These are phyloP conservation scores for Synergus itoensis DNA, from an alignment of 2,888 invertebrate genomes.

Conservation along the genomic window DNA sequence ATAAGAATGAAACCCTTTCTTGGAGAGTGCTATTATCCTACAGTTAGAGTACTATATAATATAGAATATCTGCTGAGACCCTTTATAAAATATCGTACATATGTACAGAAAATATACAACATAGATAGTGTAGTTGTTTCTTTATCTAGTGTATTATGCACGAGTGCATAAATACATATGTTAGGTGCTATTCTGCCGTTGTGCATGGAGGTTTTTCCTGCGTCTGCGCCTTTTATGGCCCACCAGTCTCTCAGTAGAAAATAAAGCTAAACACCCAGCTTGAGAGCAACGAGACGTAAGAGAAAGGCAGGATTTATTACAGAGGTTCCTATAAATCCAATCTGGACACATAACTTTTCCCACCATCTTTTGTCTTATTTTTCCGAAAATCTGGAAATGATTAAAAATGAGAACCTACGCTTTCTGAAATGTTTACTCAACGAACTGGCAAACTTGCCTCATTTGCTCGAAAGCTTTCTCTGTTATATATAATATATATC, in stretches of 20 bases:
- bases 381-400: constrained; percentile 25
- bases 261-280: constrained; percentile 25
- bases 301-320: constrained; percentile 29
- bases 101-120: constrained; percentile 42
- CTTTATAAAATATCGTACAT: constrained; percentile 39
- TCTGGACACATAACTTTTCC: constrained; percentile 6
- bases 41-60: constrained; percentile 29
- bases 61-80: constrained; percentile 41
- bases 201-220: constrained; percentile 23
- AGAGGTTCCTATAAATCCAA: constrained; percentile 23
- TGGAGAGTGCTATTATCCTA: constrained; percentile 30
- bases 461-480: not conserved
- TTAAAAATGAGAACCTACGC: constrained; percentile 6
- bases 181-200: constrained; percentile 29
- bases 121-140: constrained; percentile 29
- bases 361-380: constrained; percentile 34
- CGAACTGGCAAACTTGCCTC: not conserved
- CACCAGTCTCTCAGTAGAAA: constrained; percentile 28
- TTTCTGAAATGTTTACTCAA: constrained; percentile 4
- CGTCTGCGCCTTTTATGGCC: constrained; percentile 16
- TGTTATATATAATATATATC: too few relatives aligned
- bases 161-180: constrained; percentile 22
- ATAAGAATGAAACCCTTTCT: constrained; percentile 33
- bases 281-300: constrained; percentile 30
- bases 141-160: constrained; percentile 32